Evolutionary conservation across 2,113 vertebrate genomes (phyloP), one percentile per base, ranked within the genome.

Genomic region (Merops nubicus): DNA sequence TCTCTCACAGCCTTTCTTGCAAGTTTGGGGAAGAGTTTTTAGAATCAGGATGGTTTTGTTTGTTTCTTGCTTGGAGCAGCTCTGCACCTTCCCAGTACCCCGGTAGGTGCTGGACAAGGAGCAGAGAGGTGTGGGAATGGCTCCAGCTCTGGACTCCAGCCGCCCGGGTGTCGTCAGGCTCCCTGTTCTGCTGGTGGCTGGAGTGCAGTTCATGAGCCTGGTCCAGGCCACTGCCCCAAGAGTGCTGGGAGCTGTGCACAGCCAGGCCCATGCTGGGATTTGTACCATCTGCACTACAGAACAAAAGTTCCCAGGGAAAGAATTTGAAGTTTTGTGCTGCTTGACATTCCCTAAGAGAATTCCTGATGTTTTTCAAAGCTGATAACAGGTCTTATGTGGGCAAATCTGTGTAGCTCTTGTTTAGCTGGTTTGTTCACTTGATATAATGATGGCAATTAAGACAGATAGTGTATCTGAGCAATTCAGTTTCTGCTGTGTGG

Each of bases 151-250:
- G 57, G 1, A 0, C 20, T 20, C 8, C 42, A 16, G 77, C 45
- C 3, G 0, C 0, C 23, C 0, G 3, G 42, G 2, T 56, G 42
- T 4, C 4, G 2, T 18, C 33, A 12, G 62, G 18, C 3, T 48
- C 48, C 73, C 33, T 3, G 8, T 2, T 2, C 5, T 7, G 7
- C 7, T 4, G 12, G 75, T 60, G 64, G 2, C 17, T 68, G 3
- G 6, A 25, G 31, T 1, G 45, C 89, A 3, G 47, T 0, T 6
- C 3, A 15, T 6, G n/a, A 6, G 33, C 5, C 38, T 76, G n/a
- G n/a, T n/a, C 34, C 1, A 4, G 7, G 5, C 11, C 36, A 2
- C 12, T 2, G 0, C 2, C 90, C 6, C 31, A 0, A 1, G 29
- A 3, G 5, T 56, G 69, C 75, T 34, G 88, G 79, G 48, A 42